Conservation (phyloP, 2,797 vertebrate species). For the Leptodactylus fallax region DNA sequence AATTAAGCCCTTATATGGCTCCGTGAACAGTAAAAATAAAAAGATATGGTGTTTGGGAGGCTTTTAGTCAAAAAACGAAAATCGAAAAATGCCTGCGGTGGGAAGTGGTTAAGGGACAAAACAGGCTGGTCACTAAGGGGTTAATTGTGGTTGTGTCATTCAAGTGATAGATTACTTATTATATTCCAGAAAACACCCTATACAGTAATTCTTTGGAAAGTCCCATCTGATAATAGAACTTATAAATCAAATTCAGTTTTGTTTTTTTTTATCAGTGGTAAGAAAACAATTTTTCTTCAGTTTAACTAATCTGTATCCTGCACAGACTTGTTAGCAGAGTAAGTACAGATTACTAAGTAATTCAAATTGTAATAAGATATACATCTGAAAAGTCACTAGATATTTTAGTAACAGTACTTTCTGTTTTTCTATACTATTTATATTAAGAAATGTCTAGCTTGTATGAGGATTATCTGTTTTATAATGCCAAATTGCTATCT, state of each 20-base stretch:
- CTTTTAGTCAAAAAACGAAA: no score
- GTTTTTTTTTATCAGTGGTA: not conserved
- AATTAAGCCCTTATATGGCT: no score
- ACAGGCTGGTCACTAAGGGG: no score
- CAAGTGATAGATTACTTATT: conserved; percentile 1
- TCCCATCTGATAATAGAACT: not conserved
- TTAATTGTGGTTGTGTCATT: not conserved
- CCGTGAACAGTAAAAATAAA: no score
- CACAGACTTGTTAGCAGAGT: not conserved
- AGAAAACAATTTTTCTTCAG: not conserved
- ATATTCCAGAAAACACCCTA: not conserved
- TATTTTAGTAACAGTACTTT: no score
- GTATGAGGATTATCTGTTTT: not conserved
- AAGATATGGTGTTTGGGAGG: no score
- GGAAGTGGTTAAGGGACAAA: no score
- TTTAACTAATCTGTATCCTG: not conserved
- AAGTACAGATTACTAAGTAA: not conserved
- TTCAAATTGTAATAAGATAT: not conserved
- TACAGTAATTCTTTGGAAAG: not conserved
- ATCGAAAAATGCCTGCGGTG: no score
- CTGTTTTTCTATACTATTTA: no score
- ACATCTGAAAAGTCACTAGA: not conserved
- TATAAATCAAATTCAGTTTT: not conserved
- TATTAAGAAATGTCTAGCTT: not conserved
- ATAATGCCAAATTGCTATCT: not conserved